A percentile compares a stretch with the other conserved stretches of the same genome.
Evolutionary conservation across 1,140 invertebrate genomes (phyloP).

Genomic region (Drosophila novamexicana): DNA sequence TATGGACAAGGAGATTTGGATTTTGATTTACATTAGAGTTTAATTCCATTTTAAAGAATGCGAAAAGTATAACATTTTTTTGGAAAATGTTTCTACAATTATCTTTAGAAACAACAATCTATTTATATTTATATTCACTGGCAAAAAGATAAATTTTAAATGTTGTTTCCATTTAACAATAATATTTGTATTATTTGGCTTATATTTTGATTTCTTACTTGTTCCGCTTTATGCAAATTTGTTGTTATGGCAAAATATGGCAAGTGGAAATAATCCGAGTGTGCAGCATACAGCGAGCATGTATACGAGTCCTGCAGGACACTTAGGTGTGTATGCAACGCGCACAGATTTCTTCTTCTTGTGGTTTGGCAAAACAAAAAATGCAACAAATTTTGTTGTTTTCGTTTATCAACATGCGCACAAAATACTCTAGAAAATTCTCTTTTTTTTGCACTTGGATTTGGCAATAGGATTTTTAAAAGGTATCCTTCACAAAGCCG

Average conservation of each 20-base stretch:
- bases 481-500: slow-evolving; percentile 40
- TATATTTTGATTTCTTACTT: slow-evolving; percentile 36
- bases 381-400: slow-evolving; percentile 1
- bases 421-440: slow-evolving; percentile 7
- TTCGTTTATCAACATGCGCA: slow-evolving; percentile 7
- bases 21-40: too few relatives aligned
- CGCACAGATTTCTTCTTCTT: slow-evolving; percentile 55
- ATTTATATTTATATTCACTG: too few relatives aligned
- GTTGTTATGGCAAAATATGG: slow-evolving; percentile 34
- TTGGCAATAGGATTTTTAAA: slow-evolving; percentile 35
- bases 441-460: slow-evolving; percentile 18
- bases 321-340: slow-evolving; percentile 71
- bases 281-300: slow-evolving; percentile 22
- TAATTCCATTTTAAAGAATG: too few relatives aligned
- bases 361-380: slow-evolving; percentile 1
- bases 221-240: slow-evolving; percentile 31
- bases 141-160: too few relatives aligned
- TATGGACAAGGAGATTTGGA: too few relatives aligned
- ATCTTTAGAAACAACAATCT: too few relatives aligned
- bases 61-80: too few relatives aligned
- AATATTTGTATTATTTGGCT: neutral
- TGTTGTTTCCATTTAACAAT: too few relatives aligned
- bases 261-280: slow-evolving; percentile 57
- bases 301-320: slow-evolving; percentile 61
- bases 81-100: too few relatives aligned